Percentiles rank a stretch among this genome's conserved stretches.
Conservation (phyloP, 2,113 vertebrate species). For the Rhineura floridana region DNA sequence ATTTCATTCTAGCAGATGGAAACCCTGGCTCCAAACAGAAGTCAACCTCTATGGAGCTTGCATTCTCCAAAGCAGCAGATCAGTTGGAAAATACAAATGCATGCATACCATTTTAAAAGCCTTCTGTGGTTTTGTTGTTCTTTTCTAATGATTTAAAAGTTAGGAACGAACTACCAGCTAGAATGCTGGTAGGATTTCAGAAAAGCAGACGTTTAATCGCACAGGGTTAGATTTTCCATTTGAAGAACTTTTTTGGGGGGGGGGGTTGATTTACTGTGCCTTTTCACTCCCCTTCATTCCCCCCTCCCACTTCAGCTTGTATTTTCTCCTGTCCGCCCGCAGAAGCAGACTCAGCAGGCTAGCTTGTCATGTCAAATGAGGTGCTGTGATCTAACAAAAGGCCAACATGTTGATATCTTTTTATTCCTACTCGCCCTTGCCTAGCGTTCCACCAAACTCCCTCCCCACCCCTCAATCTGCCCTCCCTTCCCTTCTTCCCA, state of each 20-base stretch:
- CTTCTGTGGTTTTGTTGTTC: slow-evolving; percentile 27
- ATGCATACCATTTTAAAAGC: slow-evolving; percentile 57
- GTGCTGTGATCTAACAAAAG: slow-evolving; percentile 74
- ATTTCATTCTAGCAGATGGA: too few species aligned
- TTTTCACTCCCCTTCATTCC: slow-evolving; percentile 28
- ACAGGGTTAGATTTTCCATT: slow-evolving; percentile 35
- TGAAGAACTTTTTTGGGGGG: slow-evolving; percentile 49
- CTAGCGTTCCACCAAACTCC: slow-evolving; percentile 31
- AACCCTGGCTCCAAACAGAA: neutral
- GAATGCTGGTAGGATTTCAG: neutral
- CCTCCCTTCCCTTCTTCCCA: neutral
- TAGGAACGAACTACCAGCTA: neutral
- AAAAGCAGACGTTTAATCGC: neutral
- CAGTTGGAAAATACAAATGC: slow-evolving; percentile 39
- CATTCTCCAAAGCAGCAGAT: slow-evolving; percentile 64
- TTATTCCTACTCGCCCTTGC: slow-evolving; percentile 69
- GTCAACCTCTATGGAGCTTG: slow-evolving; percentile 60
- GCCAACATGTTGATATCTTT: slow-evolving; percentile 76
- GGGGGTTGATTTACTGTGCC: slow-evolving; percentile 51
- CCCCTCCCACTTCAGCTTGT: slow-evolving; percentile 44
- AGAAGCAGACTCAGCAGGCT: slow-evolving; percentile 71
- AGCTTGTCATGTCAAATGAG: slow-evolving; percentile 76
- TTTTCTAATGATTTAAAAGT: neutral
- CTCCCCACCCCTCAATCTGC: too few species aligned
- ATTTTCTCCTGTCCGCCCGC: slow-evolving; percentile 60